Base-by-base conservation (phyloP, 1,140 invertebrate species). In the Lepidurus couesii region DNA sequence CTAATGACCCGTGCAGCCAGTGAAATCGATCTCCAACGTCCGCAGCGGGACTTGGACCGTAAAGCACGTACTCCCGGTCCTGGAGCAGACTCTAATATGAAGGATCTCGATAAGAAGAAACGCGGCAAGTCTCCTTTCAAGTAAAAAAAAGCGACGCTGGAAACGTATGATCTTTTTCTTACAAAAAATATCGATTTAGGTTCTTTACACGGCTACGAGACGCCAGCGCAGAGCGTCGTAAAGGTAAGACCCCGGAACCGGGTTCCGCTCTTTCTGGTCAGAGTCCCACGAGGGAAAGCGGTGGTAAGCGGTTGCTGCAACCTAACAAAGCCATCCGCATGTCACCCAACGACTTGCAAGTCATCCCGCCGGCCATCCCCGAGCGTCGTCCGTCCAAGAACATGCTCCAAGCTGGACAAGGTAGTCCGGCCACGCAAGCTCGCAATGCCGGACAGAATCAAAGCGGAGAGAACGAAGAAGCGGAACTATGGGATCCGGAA, bases 61-160 rank as follows among this genome's bases (percentile, higher is more conserved):
- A 78, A 79, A 80, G 78, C 79, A 43, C 76, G 76, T 65, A 80
- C 79, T 10, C 79, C 79, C 10, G 79, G 80, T 26, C 78, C 80
- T 4, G 79, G 24, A 79, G 21, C n/a, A 65, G 53, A 65, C 16
- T 34, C 34, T 34, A 73, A 78, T 16, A 42, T 80, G 7, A 85
- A 84, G 78, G 91, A 94, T 44, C 91, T 94, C 77, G 93, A 95
- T 82, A 84, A 84, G 73, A 96, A 95, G 83, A 92, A 92, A 83
- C 86, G 95, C 16, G 94, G 94, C 73, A 89, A 93, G 82, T 96
- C 94, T 45, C 95, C 95, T 34, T 97, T 97, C 85, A 92, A 93
- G 92, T 95, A 87, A 88, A 84, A 42, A 9, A 10, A 7, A n/a
- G 26, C 2, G 26, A 34, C 26, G 26, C 26, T 34, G 2, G 34